These are phyloP conservation scores for Drosophila orosa DNA, from an alignment of 1,140 invertebrate species.

Conservation along the genomic window DNA sequence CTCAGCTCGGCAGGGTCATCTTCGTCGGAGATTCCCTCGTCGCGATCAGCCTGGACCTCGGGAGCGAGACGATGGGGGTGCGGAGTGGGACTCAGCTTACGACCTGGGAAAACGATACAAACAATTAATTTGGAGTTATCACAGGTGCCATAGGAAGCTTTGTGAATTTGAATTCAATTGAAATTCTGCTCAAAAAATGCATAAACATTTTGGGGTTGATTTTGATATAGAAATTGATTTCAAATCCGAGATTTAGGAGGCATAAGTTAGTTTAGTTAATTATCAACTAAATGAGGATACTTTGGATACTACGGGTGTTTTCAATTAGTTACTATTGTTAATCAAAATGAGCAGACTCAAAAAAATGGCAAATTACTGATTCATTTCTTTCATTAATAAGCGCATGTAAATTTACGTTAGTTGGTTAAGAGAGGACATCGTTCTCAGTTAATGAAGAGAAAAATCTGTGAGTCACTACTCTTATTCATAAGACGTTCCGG, in stretches of 20 bases:
- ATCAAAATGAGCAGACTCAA: conserved; percentile 76
- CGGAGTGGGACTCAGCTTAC: conserved; percentile 88
- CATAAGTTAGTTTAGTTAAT: conserved; percentile 7
- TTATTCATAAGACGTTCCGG: background rate
- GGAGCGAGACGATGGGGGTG: conserved; percentile 87
- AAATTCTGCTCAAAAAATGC: background rate
- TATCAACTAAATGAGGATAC: background rate
- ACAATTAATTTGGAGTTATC: background rate
- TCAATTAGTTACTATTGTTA: conserved; percentile 44
- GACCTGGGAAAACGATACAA: conserved; percentile 82
- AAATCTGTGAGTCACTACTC: conserved; percentile 6
- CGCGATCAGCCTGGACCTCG: conserved; percentile 88
- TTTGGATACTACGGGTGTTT: background rate
- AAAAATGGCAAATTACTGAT: conserved; percentile 75
- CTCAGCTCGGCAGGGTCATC: conserved; percentile 91
- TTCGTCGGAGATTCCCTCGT: conserved; percentile 90
- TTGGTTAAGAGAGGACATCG: conserved; percentile 27
- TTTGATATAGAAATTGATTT: background rate
- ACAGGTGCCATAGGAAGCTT: background rate
- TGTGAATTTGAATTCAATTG: background rate
- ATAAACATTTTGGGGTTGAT: background rate
- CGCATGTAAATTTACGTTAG: conserved; percentile 62
- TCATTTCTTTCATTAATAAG: conserved; percentile 50
- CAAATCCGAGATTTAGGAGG: background rate
- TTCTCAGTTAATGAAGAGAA: conserved; percentile 4